A percentile compares a stretch with the other conserved stretches of the same genome.
Conservation (phyloP, 1,140 invertebrate species). For the Neodiprion lecontei region DNA sequence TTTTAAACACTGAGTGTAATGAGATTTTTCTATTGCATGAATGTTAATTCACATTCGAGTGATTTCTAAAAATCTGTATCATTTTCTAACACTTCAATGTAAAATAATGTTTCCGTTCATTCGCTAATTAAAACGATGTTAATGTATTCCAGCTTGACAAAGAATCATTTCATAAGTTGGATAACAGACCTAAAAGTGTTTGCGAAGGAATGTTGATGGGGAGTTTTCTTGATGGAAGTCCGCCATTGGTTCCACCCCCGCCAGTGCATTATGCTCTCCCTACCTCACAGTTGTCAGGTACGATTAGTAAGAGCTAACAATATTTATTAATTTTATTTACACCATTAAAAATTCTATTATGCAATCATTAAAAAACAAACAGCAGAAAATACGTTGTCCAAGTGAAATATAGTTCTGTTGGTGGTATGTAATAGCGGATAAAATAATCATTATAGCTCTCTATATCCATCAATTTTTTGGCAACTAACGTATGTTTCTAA, state of each 20-base stretch:
- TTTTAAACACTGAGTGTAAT: not conserved
- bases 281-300: constrained; percentile 50
- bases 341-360: no score
- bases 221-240: constrained; percentile 51
- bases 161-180: constrained; percentile 41
- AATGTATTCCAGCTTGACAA: constrained; percentile 55
- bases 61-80: not conserved
- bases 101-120: not conserved
- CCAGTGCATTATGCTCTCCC: constrained; percentile 66
- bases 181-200: constrained; percentile 53
- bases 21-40: not conserved
- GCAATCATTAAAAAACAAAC: not conserved
- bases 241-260: constrained; percentile 67
- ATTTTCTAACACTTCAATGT: not conserved
- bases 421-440: no score
- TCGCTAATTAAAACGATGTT: not conserved
- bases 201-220: constrained; percentile 54
- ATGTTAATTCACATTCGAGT: not conserved
- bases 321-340: not conserved
- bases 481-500: no score
- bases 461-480: no score
- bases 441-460: no score
- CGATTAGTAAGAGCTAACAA: not conserved
- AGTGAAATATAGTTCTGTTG: not conserved
- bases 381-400: not conserved